Evolutionary conservation across 2,797 vertebrate genomes (phyloP).

Genomic region (Clarias fuscus): DNA sequence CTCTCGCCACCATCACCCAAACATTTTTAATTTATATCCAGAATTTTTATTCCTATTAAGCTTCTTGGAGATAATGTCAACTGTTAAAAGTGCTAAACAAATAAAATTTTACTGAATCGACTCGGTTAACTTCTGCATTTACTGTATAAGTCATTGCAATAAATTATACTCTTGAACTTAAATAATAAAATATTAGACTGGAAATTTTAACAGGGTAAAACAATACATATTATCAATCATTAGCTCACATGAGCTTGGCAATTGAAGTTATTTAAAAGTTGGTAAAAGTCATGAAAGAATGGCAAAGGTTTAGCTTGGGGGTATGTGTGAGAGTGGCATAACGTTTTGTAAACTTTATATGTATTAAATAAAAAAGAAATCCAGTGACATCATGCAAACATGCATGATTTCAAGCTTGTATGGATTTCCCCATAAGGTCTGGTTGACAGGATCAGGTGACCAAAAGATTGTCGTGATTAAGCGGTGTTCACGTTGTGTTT

Average conservation of each 20-base stretch:
- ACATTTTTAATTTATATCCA: too few relatives aligned
- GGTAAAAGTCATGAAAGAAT: neutral
- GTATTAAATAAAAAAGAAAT: neutral
- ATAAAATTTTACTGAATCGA: too few relatives aligned
- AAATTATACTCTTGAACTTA: neutral
- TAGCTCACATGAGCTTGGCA: neutral
- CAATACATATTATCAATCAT: neutral
- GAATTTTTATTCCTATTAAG: too few relatives aligned
- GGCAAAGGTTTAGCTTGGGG: neutral
- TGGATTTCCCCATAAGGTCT: neutral
- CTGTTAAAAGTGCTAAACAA: too few relatives aligned
- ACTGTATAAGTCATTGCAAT: neutral
- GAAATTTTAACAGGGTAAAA: neutral
- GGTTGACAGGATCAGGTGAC: neutral
- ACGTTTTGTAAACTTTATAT: neutral
- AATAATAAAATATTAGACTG: neutral
- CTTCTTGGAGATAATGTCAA: too few relatives aligned
- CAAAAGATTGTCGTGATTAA: neutral
- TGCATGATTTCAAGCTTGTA: neutral
- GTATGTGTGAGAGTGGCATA: neutral
- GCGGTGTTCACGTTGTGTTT: conserved; percentile 2
- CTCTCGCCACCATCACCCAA: too few relatives aligned
- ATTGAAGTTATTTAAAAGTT: neutral
- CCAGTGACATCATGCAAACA: neutral
- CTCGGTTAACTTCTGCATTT: neutral